A percentile compares a stretch with the other conserved stretches of the same genome.
Evolutionary conservation across 2,113 vertebrate species (phyloP).

Genomic region (Pelvicachromis taeniatus): DNA sequence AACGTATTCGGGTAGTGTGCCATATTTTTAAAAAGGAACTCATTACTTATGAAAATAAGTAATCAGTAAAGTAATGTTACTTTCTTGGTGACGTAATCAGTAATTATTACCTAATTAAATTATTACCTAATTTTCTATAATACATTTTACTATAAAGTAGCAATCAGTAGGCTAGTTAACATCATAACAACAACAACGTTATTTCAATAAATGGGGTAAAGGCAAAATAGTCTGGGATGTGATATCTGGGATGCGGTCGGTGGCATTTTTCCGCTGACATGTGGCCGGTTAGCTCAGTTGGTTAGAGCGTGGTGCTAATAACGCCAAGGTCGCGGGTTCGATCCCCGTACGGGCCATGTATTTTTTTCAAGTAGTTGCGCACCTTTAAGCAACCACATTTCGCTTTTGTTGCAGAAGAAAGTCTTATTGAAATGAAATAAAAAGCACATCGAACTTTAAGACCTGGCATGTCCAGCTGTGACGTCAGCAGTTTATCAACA

Average conservation of each 20-base stretch:
- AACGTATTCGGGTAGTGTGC: too few species aligned
- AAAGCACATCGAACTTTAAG: neutral
- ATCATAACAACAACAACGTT: too few species aligned
- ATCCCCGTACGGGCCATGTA: constrained; percentile 52
- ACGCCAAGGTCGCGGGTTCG: constrained; percentile 65
- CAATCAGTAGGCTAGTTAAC: neutral
- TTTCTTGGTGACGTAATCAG: neutral
- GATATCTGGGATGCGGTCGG: fast-evolving
- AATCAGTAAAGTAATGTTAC: neutral
- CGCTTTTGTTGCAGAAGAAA: neutral
- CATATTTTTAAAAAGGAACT: too few species aligned
- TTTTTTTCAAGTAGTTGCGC: fast-evolving
- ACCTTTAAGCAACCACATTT: fast-evolving
- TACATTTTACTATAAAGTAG: neutral
- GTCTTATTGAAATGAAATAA: neutral
- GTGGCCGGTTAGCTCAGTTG: constrained; percentile 64
- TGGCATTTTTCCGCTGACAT: fast-evolving
- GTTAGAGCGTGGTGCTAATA: constrained; percentile 70
- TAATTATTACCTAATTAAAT: too few species aligned
- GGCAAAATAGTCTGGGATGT: fast-evolving
- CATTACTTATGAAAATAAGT: too few species aligned
- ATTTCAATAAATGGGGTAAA: neutral
- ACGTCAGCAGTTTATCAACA: neutral
- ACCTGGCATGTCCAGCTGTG: neutral
- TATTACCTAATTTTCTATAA: too few species aligned